Conservation (phyloP, 1,140 invertebrate species). For the Penaeus chinensis region DNA sequence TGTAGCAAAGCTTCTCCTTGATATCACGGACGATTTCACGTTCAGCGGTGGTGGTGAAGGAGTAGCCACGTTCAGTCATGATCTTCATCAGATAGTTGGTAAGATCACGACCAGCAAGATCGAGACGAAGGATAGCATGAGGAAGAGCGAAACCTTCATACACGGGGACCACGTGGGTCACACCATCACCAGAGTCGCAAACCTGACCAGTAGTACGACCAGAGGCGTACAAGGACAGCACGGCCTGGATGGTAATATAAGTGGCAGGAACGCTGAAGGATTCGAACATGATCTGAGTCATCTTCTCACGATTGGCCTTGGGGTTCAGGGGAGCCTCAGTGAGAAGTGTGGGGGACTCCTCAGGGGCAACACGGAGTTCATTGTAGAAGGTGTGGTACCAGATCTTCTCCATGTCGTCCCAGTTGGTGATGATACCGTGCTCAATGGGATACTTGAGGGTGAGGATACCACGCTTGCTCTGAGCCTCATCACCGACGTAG, state of each 20-base stretch:
- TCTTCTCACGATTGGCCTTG: conserved; percentile 84
- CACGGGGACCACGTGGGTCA: conserved; percentile 3
- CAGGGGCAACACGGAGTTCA: conserved; percentile 92
- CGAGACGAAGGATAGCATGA: conserved; percentile 14
- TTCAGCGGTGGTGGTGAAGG: conserved; percentile 66
- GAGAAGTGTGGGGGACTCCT: conserved; percentile 91
- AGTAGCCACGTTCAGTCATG: conserved; percentile 69
- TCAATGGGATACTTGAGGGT: conserved; percentile 94
- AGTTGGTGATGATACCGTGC: conserved; percentile 95
- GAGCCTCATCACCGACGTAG: conserved; percentile 93
- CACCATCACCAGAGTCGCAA: conserved; percentile 16
- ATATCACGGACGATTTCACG: conserved; percentile 70
- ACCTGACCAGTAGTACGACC: conserved; percentile 7
- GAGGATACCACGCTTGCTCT: conserved; percentile 90
- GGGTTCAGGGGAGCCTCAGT: conserved; percentile 94
- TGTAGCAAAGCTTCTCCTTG: conserved; percentile 34
- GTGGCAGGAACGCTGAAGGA: conserved; percentile 67
- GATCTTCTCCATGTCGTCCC: conserved; percentile 98
- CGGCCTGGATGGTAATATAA: neutral
- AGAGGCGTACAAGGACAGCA: neutral
- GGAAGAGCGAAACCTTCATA: conserved; percentile 19
- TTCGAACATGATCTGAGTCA: conserved; percentile 77
- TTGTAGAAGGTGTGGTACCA: conserved; percentile 98
- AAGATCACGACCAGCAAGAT: conserved; percentile 68
- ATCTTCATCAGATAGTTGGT: conserved; percentile 74